A percentile compares a stretch with the other conserved stretches of the same genome.
Evolutionary conservation across 2,113 vertebrate genomes (phyloP).

Genomic region (Psophia crepitans): DNA sequence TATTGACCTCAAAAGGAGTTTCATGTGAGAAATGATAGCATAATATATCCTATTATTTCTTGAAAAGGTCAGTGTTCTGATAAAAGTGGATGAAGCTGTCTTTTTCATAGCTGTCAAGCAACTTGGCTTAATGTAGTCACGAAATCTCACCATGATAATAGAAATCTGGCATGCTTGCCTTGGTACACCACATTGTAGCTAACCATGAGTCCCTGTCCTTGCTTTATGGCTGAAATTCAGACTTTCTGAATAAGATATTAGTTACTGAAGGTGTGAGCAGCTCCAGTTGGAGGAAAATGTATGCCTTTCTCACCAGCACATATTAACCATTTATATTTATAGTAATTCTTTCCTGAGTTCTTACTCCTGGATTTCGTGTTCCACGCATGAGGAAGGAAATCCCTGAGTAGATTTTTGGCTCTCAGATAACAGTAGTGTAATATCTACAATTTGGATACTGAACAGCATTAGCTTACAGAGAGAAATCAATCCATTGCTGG

Average conservation of each 20-base stretch:
- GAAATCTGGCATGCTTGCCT: constrained; percentile 10
- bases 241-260: neutral
- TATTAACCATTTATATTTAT: neutral
- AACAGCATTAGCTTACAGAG: neutral
- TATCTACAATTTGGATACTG: neutral
- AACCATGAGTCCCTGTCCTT: neutral
- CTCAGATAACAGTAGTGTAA: neutral
- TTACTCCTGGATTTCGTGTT: neutral
- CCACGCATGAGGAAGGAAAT: neutral
- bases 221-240: constrained; percentile 37
- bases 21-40: constrained; percentile 17
- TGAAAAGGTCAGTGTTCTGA: constrained; percentile 36
- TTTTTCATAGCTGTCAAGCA: constrained; percentile 55
- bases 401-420: neutral
- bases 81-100: constrained; percentile 48
- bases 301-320: neutral
- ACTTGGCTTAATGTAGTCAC: constrained; percentile 25
- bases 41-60: constrained; percentile 18
- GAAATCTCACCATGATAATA: constrained; percentile 29
- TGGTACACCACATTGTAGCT: constrained; percentile 15
- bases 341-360: neutral
- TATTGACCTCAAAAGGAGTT: constrained; percentile 34
- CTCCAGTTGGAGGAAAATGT: neutral
- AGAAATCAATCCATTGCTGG: neutral
- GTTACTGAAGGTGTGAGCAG: neutral